Conservation (phyloP, 2,113 vertebrate species). For the Megaleporinus macrocephalus region DNA sequence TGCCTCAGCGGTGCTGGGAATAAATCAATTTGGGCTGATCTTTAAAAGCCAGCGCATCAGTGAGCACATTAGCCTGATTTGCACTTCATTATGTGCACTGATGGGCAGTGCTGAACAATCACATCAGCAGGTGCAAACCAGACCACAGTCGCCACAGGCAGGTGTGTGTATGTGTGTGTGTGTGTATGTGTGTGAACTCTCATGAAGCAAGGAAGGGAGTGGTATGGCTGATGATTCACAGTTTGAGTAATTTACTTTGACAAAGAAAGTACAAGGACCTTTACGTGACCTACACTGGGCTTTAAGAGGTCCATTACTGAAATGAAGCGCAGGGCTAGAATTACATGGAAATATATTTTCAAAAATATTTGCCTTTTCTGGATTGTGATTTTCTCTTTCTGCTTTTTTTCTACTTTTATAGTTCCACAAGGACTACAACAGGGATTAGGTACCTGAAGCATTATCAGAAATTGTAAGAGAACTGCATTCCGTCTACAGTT, state of each 20-base stretch:
- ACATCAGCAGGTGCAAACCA: slow-evolving; percentile 53
- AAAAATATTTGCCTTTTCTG: slow-evolving; percentile 36
- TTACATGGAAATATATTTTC: slow-evolving; percentile 16
- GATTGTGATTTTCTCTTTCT: slow-evolving; percentile 1
- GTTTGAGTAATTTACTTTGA: slow-evolving; percentile 56
- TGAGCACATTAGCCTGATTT: slow-evolving; percentile 69
- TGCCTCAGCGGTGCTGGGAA: slow-evolving; percentile 50
- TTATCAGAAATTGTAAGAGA: slow-evolving; percentile 21
- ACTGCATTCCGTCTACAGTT: slow-evolving; percentile 7
- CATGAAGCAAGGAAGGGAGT: background rate
- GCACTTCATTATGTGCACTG: slow-evolving; percentile 68
- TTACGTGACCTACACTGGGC: slow-evolving; percentile 27
- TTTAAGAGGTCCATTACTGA: slow-evolving; percentile 35
- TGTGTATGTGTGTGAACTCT: slow-evolving; percentile 17
- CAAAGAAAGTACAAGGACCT: slow-evolving; percentile 23
- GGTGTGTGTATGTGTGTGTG: slow-evolving; percentile 1
- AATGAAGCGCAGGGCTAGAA: slow-evolving; percentile 29
- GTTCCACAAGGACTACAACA: slow-evolving; percentile 37
- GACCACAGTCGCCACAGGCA: slow-evolving; percentile 47
- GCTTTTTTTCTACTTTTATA: slow-evolving; percentile 2
- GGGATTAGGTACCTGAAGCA: slow-evolving; percentile 53
- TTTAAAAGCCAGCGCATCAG: slow-evolving; percentile 68
- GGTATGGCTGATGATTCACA: slow-evolving; percentile 47
- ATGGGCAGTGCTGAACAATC: slow-evolving; percentile 59
- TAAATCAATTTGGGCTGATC: slow-evolving; percentile 70